A percentile compares a stretch with the other conserved stretches of the same genome.
These are phyloP conservation scores for Meloidogyne floridensis DNA, from an alignment of 1,140 invertebrate species.

Conservation along the genomic window DNA sequence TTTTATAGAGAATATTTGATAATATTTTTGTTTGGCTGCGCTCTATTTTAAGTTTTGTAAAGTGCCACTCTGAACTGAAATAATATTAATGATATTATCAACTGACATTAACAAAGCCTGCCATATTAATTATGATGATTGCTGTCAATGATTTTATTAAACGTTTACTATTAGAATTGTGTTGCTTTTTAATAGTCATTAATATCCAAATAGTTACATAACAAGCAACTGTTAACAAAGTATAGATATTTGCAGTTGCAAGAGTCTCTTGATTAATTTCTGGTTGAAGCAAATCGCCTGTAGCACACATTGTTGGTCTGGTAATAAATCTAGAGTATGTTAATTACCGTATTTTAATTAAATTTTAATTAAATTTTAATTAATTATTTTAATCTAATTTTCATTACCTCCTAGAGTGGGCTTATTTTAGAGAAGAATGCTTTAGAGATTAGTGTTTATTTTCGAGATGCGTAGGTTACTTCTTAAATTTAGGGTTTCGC, in stretches of 20 bases:
- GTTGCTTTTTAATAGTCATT: background rate
- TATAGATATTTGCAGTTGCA: background rate
- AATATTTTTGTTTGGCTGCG: no score
- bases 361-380: no score
- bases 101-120: background rate
- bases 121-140: background rate
- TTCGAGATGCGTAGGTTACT: no score
- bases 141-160: background rate
- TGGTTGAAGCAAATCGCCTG: background rate
- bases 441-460: no score
- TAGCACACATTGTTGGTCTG: background rate
- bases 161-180: background rate
- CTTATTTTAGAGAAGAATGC: no score
- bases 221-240: background rate
- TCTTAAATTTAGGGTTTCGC: no score
- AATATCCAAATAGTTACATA: background rate
- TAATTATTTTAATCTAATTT: no score
- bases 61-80: no score
- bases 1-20: no score
- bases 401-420: no score
- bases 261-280: background rate
- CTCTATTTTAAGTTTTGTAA: no score
- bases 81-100: no score
- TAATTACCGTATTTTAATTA: background rate
- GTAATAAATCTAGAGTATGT: background rate